Evolutionary conservation across 2,113 vertebrate genomes (phyloP), one percentile per base, ranked within the genome.

Genomic region (Heliornis fulica): DNA sequence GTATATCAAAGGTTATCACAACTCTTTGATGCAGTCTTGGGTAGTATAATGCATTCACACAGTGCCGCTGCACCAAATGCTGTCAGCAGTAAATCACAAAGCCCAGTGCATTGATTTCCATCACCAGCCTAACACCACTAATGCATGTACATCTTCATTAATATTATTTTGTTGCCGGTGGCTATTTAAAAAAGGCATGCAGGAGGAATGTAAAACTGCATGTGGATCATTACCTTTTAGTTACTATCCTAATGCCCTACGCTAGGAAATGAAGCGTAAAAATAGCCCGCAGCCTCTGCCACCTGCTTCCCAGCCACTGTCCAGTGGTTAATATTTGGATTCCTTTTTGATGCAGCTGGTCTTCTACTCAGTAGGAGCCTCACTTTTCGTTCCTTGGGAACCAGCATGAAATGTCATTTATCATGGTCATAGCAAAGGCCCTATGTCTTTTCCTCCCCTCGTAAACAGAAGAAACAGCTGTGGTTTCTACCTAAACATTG

Each of bases 241-340:
- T 97, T 98, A 98, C 95, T 89, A 85, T 90, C 87, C 90, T 93
- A 95, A 94, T 97, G 91, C 64, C 96, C 94, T 92, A 34, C 72
- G 91, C 93, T 41, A 46, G 94, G 96, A 98, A 98, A 97, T 98
- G 97, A 97, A 98, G 97, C 96, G 94, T 96, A 98, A 97, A 98
- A 98, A 97, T 93, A 97, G 97, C 97, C 97, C 5, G 15, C 84
- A 96, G 97, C 95, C 93, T 93, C 83, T 66, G 72, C 95, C 98
- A 98, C 98, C 98, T 98, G 98, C 97, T 97, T 94, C 96, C 94
- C 80, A 77, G 43, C 69, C 96, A 84, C 92, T 96, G 86, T 91
- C 97, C 97, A 75, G 60, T 86, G 90, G 83, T 97, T 97, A 97
- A 97, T 98, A 98, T 98, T 98, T 98, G 95, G 89, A 94, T 68